phyloP scores from a whole-genome alignment of 2,888 invertebrate genomes.

The Drosophila picticornis region DNA sequence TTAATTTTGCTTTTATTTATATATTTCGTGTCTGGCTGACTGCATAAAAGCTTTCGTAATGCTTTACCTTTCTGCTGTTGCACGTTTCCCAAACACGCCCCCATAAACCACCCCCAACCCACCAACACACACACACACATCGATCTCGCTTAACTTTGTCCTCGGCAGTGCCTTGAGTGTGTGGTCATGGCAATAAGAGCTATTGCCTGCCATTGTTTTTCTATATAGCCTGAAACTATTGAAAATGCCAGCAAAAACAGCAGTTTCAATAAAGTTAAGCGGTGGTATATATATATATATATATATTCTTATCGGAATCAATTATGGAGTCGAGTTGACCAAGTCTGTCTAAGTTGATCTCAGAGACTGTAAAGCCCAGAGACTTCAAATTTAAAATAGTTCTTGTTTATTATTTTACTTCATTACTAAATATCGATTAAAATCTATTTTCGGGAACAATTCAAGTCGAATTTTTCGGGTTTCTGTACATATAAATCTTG shows the following conservation, averaged over 20 bases:
- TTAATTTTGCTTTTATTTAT: constrained; percentile 64
- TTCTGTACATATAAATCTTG: not conserved
- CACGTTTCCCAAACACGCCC: not conserved
- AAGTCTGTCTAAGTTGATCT: not conserved
- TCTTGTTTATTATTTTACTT: fast-evolving
- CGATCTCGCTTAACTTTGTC: constrained; percentile 2
- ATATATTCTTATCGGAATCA: not conserved
- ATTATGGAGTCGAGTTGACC: not conserved
- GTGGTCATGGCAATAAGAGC: constrained; percentile 49
- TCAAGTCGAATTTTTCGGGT: fast-evolving
- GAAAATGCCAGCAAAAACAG: not conserved
- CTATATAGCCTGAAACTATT: not conserved
- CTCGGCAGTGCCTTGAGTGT: constrained; percentile 29
- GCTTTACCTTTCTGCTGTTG: constrained; percentile 23
- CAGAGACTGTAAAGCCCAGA: not conserved
- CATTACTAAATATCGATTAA: not conserved
- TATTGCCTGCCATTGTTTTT: constrained; percentile 48
- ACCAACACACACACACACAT: not conserved
- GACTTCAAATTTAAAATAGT: not conserved
- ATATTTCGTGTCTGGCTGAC: constrained; percentile 30
- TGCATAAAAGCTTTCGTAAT: constrained; percentile 49
- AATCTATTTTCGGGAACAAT: not conserved
- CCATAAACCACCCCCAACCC: too few relatives aligned
- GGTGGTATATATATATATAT: not conserved
- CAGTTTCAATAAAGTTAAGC: not conserved